Evolutionary conservation across 2,888 invertebrate species (phyloP).

Genomic region (Mesorhabditis belari): DNA sequence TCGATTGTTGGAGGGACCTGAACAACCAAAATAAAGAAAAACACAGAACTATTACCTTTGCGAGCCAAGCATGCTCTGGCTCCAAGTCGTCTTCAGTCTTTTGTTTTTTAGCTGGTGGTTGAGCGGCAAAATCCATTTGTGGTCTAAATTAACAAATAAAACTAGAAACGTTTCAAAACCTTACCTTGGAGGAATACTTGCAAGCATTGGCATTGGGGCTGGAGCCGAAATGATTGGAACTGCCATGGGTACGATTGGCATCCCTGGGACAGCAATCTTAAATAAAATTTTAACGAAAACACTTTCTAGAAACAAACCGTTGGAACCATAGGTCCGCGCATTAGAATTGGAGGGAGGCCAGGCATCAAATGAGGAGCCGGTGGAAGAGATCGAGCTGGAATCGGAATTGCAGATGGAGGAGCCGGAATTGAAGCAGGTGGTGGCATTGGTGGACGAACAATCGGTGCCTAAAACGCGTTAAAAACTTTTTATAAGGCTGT

Average conservation of each 20-base stretch:
- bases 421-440: conserved; percentile 12
- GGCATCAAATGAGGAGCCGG: conserved; percentile 9
- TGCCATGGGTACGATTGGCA: not conserved
- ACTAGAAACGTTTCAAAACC: too few species aligned
- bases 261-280: not conserved
- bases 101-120: conserved; percentile 19
- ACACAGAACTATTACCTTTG: too few species aligned
- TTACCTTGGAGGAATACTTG: not conserved
- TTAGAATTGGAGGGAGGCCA: conserved; percentile 7
- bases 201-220: not conserved
- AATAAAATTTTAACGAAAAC: conserved; percentile 1
- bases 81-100: conserved; percentile 83
- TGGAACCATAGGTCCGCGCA: conserved; percentile 4
- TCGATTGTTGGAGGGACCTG: conserved; percentile 58
- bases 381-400: conserved; percentile 8
- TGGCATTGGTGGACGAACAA: conserved; percentile 1
- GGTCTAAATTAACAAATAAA: too few species aligned
- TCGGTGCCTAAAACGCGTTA: not conserved
- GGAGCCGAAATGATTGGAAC: not conserved
- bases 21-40: not conserved
- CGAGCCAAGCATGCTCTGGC: conserved; percentile 73
- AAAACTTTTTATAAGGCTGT: not conserved
- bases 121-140: conserved; percentile 4
- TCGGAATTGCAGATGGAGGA: conserved; percentile 13
- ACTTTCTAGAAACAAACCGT: not conserved